These are phyloP conservation scores for Drosophila persimilis DNA, from an alignment of 1,140 invertebrate genomes.

Conservation along the genomic window DNA sequence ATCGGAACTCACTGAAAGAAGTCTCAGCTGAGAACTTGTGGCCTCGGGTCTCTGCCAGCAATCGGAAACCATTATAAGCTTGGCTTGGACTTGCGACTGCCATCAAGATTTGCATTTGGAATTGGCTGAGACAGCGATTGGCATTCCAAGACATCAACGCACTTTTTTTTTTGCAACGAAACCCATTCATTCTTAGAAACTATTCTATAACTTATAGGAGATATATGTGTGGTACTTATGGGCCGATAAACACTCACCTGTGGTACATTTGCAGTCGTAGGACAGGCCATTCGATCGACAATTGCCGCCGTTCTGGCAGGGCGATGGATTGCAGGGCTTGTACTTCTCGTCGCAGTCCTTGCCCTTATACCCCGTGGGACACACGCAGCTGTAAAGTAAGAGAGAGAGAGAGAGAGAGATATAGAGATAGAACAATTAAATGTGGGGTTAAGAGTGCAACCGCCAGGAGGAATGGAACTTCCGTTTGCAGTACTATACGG, in stretches of 20 bases:
- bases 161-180: background rate
- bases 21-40: conserved; percentile 30
- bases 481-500: conserved; percentile 29
- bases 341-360: conserved; percentile 95
- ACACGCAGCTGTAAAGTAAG: conserved; percentile 89
- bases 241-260: conserved; percentile 87
- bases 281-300: conserved; percentile 90
- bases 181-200: background rate
- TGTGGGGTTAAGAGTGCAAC: background rate
- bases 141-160: background rate
- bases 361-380: conserved; percentile 94
- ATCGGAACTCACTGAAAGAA: conserved; percentile 9
- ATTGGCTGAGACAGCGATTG: background rate
- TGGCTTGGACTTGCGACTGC: too few species aligned
- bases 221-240: too few species aligned
- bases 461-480: conserved; percentile 11
- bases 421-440: conserved; percentile 35
- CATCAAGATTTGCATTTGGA: background rate
- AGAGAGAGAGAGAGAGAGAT: conserved; percentile 75
- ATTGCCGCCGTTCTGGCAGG: conserved; percentile 94
- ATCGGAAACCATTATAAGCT: conserved; percentile 1
- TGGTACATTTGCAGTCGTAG: conserved; percentile 93
- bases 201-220: background rate
- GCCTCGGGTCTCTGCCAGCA: conserved; percentile 25
- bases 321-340: conserved; percentile 94